Evolutionary conservation across 2,888 invertebrate species (phyloP), one percentile per base, ranked within the genome.

Genomic region (Agrochola lychnidis): DNA sequence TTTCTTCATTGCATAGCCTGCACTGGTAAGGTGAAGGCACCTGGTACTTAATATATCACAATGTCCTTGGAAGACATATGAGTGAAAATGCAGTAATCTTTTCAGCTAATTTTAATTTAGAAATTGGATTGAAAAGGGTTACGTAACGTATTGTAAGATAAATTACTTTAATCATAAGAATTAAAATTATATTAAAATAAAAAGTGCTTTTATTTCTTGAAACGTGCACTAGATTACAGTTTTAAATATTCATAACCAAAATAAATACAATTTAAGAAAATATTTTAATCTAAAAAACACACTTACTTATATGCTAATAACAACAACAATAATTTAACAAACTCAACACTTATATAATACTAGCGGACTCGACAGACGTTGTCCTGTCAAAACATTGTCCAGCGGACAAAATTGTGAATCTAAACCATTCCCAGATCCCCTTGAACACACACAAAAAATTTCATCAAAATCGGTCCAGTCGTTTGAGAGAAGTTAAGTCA

Each of bases 61-160:
- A 30, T 48, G 14, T 56, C 74, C 25, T 70, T 57, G 64, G 16
- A 59, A 71, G 36, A n/a, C 61, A 30, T 57, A 56, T 77, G 92
- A 92, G 94, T 94, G 93, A 94, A 93, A 94, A 94, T 94, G 94
- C 94, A 93, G 91, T 91, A 85, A 78, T 81, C 84, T 89, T 87
- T 93, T 93, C 89, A 89, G 78, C 88, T 86, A 82, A 90, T 93
- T 94, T 94, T 93, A 91, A 79, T 73, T 36, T 22, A 88, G 90
- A 94, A 94, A 91, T 92, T 84, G 77, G 79, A 78, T 82, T 85
- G 91, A 91, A 91, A 90, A 89, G 79, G 71, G 70, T 86, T 81
- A 70, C 71, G 66, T 83, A 88, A 76, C 64, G 77, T 86, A 85
- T 71, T 85, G 70, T 85, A 76, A 75, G 45, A 68, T 64, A 70